Percentiles rank a stretch among this genome's conserved stretches.
phyloP scores from a whole-genome alignment of 35 echinoderm and acorn worm genomes.

The Holothuria glaberrima region DNA sequence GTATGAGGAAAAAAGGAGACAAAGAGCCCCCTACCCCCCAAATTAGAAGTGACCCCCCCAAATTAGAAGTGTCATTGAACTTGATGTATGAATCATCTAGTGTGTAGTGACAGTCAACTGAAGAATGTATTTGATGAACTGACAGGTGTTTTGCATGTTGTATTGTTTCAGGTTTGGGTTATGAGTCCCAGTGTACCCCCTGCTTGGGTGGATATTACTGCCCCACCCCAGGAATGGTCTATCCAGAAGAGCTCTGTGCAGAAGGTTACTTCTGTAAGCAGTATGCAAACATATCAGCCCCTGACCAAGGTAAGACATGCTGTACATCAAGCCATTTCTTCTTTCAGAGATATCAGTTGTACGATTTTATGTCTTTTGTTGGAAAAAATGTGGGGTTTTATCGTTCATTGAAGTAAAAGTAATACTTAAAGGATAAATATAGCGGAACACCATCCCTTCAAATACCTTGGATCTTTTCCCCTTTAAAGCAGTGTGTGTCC shows the following conservation, averaged over 20 bases:
- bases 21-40: too few relatives aligned
- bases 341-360: too few relatives aligned
- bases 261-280: slow-evolving; percentile 93
- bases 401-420: too few relatives aligned
- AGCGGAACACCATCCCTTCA: too few relatives aligned
- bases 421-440: too few relatives aligned
- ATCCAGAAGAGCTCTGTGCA: slow-evolving; percentile 72
- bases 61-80: too few relatives aligned
- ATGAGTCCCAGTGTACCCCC: slow-evolving; percentile 67
- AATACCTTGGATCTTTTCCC: too few relatives aligned
- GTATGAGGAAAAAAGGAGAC: too few relatives aligned
- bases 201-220: slow-evolving; percentile 94
- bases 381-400: not conserved
- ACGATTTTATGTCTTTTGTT: not conserved
- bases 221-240: slow-evolving; percentile 90
- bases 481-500: too few relatives aligned
- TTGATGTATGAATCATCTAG: too few relatives aligned
- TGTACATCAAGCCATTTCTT: not conserved
- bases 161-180: slow-evolving; percentile 68
- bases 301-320: slow-evolving; percentile 79
- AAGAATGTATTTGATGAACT: not conserved
- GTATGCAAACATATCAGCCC: slow-evolving; percentile 93
- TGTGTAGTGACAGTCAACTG: not conserved
- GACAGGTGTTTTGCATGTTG: not conserved
- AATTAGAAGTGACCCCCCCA: too few relatives aligned